phyloP scores from a whole-genome alignment of 2,888 invertebrate species.

The Mantis religiosa region DNA sequence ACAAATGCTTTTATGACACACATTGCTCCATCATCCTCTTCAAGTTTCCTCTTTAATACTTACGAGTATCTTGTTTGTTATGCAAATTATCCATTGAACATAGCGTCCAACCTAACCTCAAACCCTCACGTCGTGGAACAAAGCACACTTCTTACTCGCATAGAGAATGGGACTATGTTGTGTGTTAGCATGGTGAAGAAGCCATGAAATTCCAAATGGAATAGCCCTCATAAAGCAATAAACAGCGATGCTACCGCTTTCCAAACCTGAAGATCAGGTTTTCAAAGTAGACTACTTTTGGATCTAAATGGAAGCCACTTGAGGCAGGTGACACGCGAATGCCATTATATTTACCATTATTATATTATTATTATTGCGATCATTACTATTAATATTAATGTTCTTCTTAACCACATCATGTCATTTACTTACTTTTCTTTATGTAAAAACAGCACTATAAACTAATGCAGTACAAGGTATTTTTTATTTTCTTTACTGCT shows the following conservation, averaged over 20 bases:
- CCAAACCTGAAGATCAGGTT: not conserved
- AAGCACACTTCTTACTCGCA: not conserved
- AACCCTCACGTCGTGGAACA: not conserved
- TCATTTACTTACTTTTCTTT: too few relatives aligned
- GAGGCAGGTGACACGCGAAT: too few relatives aligned
- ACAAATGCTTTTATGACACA: not conserved
- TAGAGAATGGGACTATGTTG: not conserved
- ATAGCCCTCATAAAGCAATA: not conserved
- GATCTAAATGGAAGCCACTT: not conserved
- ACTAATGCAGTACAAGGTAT: too few relatives aligned
- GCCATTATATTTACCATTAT: too few relatives aligned
- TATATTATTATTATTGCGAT: too few relatives aligned
- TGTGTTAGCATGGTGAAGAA: not conserved
- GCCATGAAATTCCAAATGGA: not conserved
- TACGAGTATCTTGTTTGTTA: not conserved
- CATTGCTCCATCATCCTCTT: not conserved
- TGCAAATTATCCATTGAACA: not conserved
- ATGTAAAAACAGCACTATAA: too few relatives aligned
- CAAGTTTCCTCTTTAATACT: not conserved
- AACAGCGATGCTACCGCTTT: not conserved
- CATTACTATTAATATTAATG: too few relatives aligned
- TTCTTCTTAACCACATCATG: too few relatives aligned
- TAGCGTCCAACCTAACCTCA: not conserved
- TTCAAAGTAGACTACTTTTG: not conserved
- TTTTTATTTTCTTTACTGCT: too few relatives aligned